Evolutionary conservation across 2,113 vertebrate species (phyloP), one percentile per base, ranked within the genome.

Genomic region (Oreochromis niloticus): DNA sequence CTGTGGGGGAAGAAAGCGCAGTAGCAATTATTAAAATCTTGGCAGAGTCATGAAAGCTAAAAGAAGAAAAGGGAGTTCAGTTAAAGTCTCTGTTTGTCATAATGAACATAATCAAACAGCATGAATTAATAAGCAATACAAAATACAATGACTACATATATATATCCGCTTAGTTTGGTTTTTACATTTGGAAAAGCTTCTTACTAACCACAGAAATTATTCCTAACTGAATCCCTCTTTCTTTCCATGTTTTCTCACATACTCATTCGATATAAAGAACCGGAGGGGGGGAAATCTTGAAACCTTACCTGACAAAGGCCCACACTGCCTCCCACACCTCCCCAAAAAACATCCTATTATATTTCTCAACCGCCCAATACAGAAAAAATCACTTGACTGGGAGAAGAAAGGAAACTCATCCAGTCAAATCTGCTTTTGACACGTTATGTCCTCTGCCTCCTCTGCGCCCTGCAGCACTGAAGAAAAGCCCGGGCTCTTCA

Each of bases 251-350:
- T 91, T 91, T 79, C 61, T 84, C 81, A 88, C 63, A 82, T 50
- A 71, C 87, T 92, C 75, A 92, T 50, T 12, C 39, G 19, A 85
- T 81, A 73, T 81, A 80, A 88, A 91, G 73, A 91, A 89, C 80
- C 61, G 63, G 79, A 46, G 73, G 9, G 78, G 81, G 78, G 86
- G 2, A 50, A 24, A 1, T 52, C 79, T 55, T 89, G 92, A 91
- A 94, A 93, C 91, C 59, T 88, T 89, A 93, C 90, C 88, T 87
- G 54, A 34, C 86, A 82, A 88, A 84, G 71, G 46, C 80, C 86
- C 80, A 90, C 84, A 88, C 87, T 81, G 36, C 39, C 54, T 46
- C 68, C 10, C 59, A 87, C 50, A 89, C 61, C 61, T 66, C 61
- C 32, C 32, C 6, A 48, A 30, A 46, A 73, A 91, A 79, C 46